These are phyloP conservation scores for Thomomys bottae DNA, from an alignment of 2,113 vertebrate species.

Conservation along the genomic window DNA sequence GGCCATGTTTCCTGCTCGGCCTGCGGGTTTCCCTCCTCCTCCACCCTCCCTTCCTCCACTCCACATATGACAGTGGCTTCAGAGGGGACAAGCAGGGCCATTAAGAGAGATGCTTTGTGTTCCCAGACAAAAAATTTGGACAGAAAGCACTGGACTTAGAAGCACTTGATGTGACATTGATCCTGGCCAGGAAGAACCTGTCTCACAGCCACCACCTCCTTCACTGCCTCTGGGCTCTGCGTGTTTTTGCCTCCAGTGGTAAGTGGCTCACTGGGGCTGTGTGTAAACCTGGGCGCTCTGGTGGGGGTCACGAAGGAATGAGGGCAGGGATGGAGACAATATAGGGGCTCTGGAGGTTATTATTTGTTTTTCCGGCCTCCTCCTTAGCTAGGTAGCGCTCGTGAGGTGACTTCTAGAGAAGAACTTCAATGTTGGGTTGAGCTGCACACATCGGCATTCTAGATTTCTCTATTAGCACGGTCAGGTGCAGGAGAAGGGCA, in stretches of 20 bases:
- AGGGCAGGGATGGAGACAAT: too few species aligned
- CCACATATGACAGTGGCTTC: rapidly evolving
- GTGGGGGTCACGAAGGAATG: background rate
- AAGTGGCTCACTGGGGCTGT: slow-evolving; percentile 40
- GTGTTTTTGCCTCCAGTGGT: slow-evolving; percentile 91
- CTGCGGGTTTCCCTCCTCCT: background rate
- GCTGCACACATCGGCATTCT: too few species aligned
- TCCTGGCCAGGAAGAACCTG: slow-evolving; percentile 88
- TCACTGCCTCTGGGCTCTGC: slow-evolving; percentile 92
- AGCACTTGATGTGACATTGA: slow-evolving; percentile 89
- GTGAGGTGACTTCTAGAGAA: background rate
- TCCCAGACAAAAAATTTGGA: slow-evolving; percentile 91
- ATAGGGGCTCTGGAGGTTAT: background rate
- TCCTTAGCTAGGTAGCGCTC: background rate
- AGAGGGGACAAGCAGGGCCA: background rate
- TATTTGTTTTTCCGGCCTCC: background rate
- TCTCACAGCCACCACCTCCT: slow-evolving; percentile 84
- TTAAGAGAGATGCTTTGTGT: slow-evolving; percentile 23
- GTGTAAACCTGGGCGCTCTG: background rate
- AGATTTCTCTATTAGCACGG: background rate
- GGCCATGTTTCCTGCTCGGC: background rate
- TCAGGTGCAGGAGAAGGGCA: background rate
- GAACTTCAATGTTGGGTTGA: background rate
- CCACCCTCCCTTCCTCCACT: background rate
- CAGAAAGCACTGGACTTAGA: slow-evolving; percentile 91